Percentiles rank a stretch among this genome's conserved stretches.
These are phyloP conservation scores for Polyommatus icarus DNA, from an alignment of 2,888 invertebrate genomes.

Conservation along the genomic window DNA sequence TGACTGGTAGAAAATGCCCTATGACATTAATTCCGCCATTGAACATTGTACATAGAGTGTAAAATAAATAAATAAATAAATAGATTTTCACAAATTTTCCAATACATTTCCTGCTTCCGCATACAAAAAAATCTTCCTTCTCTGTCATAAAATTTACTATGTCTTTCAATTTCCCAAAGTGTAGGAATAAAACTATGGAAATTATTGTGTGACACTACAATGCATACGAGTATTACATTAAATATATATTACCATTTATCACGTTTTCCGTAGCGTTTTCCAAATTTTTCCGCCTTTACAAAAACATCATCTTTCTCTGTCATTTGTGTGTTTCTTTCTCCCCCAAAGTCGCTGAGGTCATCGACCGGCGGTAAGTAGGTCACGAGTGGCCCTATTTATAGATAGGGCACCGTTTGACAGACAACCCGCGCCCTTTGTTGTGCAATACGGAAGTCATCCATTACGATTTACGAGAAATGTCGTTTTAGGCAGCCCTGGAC, in stretches of 20 bases:
- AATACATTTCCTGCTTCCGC: slow-evolving; percentile 3
- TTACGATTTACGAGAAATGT: slow-evolving; percentile 26
- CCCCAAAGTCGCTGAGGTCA: slow-evolving; percentile 46
- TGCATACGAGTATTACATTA: background rate
- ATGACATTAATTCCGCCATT: no score
- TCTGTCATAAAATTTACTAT: slow-evolving; percentile 18
- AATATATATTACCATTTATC: no score
- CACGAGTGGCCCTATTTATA: slow-evolving; percentile 59
- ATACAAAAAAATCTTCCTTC: slow-evolving; percentile 36
- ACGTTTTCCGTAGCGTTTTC: background rate
- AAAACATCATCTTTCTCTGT: slow-evolving; percentile 36
- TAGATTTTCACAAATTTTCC: slow-evolving; percentile 4
- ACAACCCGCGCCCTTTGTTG: slow-evolving; percentile 39
- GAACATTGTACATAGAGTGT: no score
- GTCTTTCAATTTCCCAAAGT: no score
- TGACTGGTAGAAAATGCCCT: no score
- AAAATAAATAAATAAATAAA: no score
- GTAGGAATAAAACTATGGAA: no score
- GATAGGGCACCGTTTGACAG: slow-evolving; percentile 52
- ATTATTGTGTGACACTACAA: no score
- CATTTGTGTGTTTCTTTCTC: slow-evolving; percentile 34
- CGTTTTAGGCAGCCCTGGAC: background rate
- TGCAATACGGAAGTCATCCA: slow-evolving; percentile 37
- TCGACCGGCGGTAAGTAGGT: slow-evolving; percentile 55
- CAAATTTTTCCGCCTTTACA: slow-evolving; percentile 18